Base-by-base conservation (phyloP, 2,797 vertebrate genomes). In the Arctocebus calabarensis region DNA sequence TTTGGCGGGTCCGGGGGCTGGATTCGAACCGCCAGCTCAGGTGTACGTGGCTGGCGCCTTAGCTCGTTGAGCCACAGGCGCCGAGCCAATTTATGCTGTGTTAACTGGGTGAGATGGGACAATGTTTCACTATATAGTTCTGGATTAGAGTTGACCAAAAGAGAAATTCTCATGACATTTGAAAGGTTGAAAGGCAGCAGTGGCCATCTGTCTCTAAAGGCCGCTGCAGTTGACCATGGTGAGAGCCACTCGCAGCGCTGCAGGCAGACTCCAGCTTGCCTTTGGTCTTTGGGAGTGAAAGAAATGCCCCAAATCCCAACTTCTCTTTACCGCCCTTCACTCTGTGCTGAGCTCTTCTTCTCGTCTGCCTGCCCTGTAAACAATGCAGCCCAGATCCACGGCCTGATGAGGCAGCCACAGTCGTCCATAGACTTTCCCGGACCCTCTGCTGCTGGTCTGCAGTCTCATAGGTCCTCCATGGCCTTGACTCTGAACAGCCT, bases 401-500 rank as follows among this genome's bases (percentile, higher is more conserved):
- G n/a, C 29, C n/a, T 43, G 27, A 61, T 7, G 3, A 7, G 55
- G 17, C 0, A 7, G 12, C 52, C 66, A 43, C 11, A 27, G 8
- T 55, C 75, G 79, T 55, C 48, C 23, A 75, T 59, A 78, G 59
- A 75, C 62, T 70, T 77, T 86, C 40, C 48, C 4, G 55, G 45
- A 43, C 16, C 13, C 37, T 27, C 10, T 40, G 48, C n/a, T n/a
- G 79, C 27, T 40, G 5, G 11, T 45, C n/a, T 7, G 12, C 8
- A 7, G 37, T 5, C 27, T 37, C 1, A 0, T 2, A 37, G 14
- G 16, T 84, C 52, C 45, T 59, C 61, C 0, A 1, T 7, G 0
- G 16, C 12, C 48, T n/a, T 70, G 37, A 34, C 59, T 71, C 52
- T 59, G 40, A 62, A 13, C 43, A 57, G 81, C 32, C 23, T 78